Conservation (phyloP, 2,113 vertebrate species). For the Bufo bufo region DNA sequence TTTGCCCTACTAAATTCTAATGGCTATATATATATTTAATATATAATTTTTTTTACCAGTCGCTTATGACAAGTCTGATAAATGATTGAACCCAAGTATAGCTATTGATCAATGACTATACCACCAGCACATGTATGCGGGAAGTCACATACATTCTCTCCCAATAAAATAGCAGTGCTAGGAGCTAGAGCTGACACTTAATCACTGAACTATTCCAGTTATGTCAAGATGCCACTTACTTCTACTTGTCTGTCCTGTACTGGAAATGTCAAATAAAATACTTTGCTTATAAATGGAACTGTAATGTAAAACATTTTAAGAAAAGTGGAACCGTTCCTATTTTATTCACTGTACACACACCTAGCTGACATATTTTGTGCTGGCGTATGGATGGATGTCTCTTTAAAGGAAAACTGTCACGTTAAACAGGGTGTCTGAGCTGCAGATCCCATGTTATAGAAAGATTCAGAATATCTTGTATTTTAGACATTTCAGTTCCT, state of each 20-base stretch:
- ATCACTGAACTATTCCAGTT: constrained; percentile 13
- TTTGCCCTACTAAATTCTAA: not conserved
- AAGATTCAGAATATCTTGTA: too few species aligned
- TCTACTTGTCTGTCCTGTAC: not conserved
- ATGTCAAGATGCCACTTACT: constrained; percentile 21
- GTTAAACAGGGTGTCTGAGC: too few species aligned
- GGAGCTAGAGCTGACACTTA: not conserved
- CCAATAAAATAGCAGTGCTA: not conserved
- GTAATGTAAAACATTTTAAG: not conserved
- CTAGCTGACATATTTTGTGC: not conserved
- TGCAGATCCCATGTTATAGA: too few species aligned
- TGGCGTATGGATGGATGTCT: not conserved
- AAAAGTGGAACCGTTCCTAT: not conserved
- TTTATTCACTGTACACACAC: not conserved
- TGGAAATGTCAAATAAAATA: not conserved
- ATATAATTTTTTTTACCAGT: not conserved
- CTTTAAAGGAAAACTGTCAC: too few species aligned
- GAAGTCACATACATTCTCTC: not conserved
- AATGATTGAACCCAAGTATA: too few species aligned
- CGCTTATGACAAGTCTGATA: not conserved
- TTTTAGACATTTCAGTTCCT: too few species aligned
- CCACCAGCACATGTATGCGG: not conserved
- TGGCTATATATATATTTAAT: not conserved
- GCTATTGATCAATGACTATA: not conserved
- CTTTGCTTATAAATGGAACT: not conserved